Base-by-base conservation (phyloP, 2,797 vertebrate genomes). In the Melanotaenia boesemani region DNA sequence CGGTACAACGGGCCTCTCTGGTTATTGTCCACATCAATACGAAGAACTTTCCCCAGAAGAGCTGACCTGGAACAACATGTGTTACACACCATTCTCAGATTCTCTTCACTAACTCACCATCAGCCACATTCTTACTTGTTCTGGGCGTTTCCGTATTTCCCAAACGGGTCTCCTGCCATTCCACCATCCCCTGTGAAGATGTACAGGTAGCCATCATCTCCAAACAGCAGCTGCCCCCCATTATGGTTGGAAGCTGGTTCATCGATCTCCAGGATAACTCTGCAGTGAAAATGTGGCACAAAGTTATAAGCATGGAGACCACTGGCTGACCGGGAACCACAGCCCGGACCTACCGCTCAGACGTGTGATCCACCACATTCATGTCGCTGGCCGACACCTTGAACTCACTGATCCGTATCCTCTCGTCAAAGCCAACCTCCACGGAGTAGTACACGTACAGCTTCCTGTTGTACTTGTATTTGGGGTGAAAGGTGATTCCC, bases 221-320 rank as follows among this genome's bases (percentile, higher is more conserved):
- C 97, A 39, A 99, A 99, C 16, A 99, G 95, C 74, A 99, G 80
- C 82, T 98, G 95, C 24, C 98, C 98, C 70, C 98, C 97, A 0
- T 99, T 99, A 84, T 99, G 98, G 92, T 99, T 99, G 0, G 98
- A 97, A 39, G 98, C 97, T 0, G 97, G 97, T 81, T 99, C 97
- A 70, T 97, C 96, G 0, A 99, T 95, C 91, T 99, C 98, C 86
- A 99, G 91, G 85, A 99, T 97, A 54, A 98, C 93, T 82, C 98
- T 99, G 80, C 24, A 1, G 13, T 12, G 37, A 13, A 13, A 39
- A 39, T 18, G 16, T 20, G 3, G 4, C 3, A 5, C 44, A 16
- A 9, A 9, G 37, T 46, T 46, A 18, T 6, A 20, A 46, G 5
- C 1, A 46, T 2, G 44, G 20, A 7, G 12, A 46, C 2, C 18